Conservation (phyloP, 2,797 vertebrate species). For the Myotis vivesi region DNA sequence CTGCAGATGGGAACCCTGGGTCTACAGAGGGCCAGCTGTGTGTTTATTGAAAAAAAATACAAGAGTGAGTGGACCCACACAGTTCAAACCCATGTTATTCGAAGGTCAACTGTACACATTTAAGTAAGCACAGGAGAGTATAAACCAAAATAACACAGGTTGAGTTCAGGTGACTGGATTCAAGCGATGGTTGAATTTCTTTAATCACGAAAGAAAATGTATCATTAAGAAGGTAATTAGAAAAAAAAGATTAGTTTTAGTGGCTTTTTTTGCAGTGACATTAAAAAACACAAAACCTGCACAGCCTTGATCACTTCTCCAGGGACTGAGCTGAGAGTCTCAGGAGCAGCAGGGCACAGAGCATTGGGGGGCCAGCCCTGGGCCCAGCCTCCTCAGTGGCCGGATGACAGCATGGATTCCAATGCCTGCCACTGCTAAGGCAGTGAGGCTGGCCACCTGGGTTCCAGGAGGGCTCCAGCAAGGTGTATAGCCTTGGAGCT, state of each 20-base stretch:
- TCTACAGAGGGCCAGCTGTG: neutral
- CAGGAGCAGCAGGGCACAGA: neutral
- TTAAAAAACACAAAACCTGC: neutral
- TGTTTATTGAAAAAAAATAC: neutral
- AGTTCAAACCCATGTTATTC: neutral
- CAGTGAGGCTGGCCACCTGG: neutral
- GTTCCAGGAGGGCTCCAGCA: neutral
- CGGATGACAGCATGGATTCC: neutral
- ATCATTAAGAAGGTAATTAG: neutral
- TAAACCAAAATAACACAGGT: neutral
- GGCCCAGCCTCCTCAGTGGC: neutral
- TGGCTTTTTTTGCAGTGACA: neutral
- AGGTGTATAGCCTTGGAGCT: neutral
- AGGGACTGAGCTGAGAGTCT: neutral
- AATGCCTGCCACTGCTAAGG: neutral
- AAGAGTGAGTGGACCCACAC: neutral
- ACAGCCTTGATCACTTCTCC: neutral
- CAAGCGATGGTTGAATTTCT: neutral
- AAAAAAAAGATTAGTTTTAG: neutral
- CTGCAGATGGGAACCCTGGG: neutral
- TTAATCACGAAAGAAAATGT: slow-evolving; percentile 5
- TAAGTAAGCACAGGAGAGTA: neutral
- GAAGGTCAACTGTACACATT: neutral
- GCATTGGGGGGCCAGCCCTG: neutral
- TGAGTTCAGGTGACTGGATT: neutral